Evolutionary conservation across 1,140 invertebrate genomes (phyloP), one percentile per base, ranked within the genome.

Genomic region (Procambarus virginalis): DNA sequence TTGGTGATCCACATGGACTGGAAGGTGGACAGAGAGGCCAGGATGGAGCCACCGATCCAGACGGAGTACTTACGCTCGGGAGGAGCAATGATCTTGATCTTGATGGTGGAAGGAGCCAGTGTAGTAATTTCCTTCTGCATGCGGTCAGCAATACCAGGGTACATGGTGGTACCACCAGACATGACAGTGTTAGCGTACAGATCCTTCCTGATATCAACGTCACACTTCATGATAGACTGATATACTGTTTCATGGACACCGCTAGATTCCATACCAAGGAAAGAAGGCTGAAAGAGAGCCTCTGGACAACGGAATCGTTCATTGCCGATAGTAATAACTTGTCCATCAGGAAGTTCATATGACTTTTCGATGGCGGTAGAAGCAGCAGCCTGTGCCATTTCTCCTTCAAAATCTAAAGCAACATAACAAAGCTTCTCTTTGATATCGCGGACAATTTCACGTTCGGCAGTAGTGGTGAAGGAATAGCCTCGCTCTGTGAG

Each of bases 251-350:
- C 87, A n/a, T 89, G 87, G 48, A 89, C 76, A 48, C 87, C 87
- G 78, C 55, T 22, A n/a, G 87, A 89, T 84, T 98, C 98, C 97
- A 98, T 98, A 94, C 98, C 97, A 94, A 98, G 94, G 96, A 98
- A 98, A 84, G 97, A 97, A 92, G 98, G 97, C 94, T 98, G 98
- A 97, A 99, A 99, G 88, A 99, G 96, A 92, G 98, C 97, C 94
- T 99, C 98, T 58, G 98, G 98, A 95, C 97, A 99, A 95, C 98
- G 97, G 97, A 99, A 99, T 48, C 80, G 60, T 46, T 82, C 80
- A 48, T 82, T 82, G 20, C 80, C 80, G 68, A 82, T 82, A 17
- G 80, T 82, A 68, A 82, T 82, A 48, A 82, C 80, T 48, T 82
- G 80, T 9, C 80, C 80, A 68, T 82, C 80, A 46, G 80, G 80